phyloP scores from a whole-genome alignment of 2,113 vertebrate genomes.

The Pithys albifrons region DNA sequence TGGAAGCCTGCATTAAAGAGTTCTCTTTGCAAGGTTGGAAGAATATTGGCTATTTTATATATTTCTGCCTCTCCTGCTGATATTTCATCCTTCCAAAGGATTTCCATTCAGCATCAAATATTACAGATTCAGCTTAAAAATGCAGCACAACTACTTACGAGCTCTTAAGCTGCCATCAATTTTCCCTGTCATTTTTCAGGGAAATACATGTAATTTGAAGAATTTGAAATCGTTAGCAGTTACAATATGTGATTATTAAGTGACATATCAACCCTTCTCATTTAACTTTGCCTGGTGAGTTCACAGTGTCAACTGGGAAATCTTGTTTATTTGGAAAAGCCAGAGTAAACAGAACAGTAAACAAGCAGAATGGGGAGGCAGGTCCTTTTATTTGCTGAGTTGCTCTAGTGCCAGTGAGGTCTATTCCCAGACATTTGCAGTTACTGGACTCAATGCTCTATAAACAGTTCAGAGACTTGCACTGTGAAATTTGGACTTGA shows the following conservation, averaged over 20 bases:
- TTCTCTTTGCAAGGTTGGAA: not conserved
- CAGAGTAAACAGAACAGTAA: not conserved
- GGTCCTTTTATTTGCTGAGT: not conserved
- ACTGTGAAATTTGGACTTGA: not conserved
- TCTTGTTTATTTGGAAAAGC: not conserved
- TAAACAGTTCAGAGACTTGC: not conserved
- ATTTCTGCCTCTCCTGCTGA: not conserved
- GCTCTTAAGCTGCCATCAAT: not conserved
- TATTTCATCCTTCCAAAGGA: not conserved
- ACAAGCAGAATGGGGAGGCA: not conserved
- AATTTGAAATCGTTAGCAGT: not conserved
- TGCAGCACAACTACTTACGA: not conserved
- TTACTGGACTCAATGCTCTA: not conserved
- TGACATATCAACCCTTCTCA: not conserved
- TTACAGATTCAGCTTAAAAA: not conserved
- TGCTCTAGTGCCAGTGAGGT: not conserved
- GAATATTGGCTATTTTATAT: not conserved
- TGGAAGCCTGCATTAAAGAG: not conserved
- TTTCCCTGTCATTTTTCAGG: not conserved
- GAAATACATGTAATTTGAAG: not conserved
- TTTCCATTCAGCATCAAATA: not conserved
- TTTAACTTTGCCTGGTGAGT: not conserved
- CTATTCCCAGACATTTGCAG: not conserved
- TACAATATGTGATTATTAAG: not conserved
- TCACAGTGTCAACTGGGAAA: not conserved